These are phyloP conservation scores for Coryphaenoides rupestris DNA, from an alignment of 2,113 vertebrate genomes.

Conservation along the genomic window DNA sequence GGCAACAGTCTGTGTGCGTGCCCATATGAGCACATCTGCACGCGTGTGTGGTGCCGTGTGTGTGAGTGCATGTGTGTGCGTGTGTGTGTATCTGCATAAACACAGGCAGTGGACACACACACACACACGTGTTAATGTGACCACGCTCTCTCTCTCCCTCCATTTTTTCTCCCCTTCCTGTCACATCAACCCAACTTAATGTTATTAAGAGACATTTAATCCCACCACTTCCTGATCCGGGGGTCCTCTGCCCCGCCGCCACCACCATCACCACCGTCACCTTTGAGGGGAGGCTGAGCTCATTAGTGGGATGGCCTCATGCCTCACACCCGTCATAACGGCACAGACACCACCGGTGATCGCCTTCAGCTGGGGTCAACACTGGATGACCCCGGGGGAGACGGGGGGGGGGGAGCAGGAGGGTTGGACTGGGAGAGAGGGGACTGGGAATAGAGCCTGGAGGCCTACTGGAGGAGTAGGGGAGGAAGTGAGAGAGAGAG, in stretches of 20 bases:
- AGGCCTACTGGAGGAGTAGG: neutral
- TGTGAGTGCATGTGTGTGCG: neutral
- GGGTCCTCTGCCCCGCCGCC: neutral
- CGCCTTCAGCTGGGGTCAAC: neutral
- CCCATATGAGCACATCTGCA: neutral
- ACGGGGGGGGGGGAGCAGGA: neutral
- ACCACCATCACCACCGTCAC: conserved; percentile 8
- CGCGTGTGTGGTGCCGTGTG: neutral
- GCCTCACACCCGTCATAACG: neutral
- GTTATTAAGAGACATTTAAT: conserved; percentile 48
- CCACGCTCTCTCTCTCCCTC: neutral
- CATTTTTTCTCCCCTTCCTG: conserved; percentile 8
- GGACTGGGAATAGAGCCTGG: neutral
- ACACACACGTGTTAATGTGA: neutral
- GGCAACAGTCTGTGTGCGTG: neutral
- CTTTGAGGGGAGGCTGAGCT: conserved; percentile 13
- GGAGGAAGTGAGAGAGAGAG: neutral
- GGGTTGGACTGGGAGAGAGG: neutral
- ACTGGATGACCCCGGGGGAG: neutral
- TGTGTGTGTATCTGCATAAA: neutral
- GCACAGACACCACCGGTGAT: neutral
- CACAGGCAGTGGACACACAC: neutral
- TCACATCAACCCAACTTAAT: conserved; percentile 36
- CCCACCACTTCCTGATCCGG: neutral
- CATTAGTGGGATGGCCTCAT: conserved; percentile 5